Evolutionary conservation across 2,888 invertebrate species (phyloP).

Genomic region (Poecilobothrus nobilitatus): DNA sequence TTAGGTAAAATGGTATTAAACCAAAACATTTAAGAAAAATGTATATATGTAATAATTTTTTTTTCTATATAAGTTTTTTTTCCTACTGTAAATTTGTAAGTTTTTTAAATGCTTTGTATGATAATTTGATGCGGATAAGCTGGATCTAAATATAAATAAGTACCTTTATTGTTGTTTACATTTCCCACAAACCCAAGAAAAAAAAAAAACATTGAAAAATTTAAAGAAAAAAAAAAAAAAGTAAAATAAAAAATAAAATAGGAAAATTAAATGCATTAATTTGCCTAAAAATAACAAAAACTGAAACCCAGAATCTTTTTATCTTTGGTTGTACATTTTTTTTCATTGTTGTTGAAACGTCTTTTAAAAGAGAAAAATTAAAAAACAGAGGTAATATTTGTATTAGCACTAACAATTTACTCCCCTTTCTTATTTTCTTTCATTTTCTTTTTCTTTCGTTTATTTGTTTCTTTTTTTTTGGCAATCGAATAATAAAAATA

Average conservation of each 20-base stretch:
- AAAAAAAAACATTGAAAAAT: background rate
- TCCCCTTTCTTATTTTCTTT: no score
- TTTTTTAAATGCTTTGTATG: background rate
- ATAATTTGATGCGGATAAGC: background rate
- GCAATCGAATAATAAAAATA: no score
- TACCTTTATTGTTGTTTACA: conserved; percentile 4
- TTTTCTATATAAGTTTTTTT: no score
- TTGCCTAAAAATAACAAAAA: background rate
- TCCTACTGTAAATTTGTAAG: background rate
- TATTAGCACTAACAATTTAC: no score
- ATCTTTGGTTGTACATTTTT: background rate
- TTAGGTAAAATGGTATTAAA: no score
- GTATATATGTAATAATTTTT: no score
- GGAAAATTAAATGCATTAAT: conserved; percentile 2
- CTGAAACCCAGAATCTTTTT: background rate
- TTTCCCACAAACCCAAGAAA: background rate
- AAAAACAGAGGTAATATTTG: no score
- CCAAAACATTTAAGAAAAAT: no score
- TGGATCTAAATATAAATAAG: background rate
- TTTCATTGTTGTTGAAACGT: background rate
- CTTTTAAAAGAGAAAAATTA: no score
- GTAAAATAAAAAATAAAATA: background rate
- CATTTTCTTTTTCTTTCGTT: no score
- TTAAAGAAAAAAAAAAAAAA: background rate
- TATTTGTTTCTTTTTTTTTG: no score